Base-by-base conservation (phyloP, 2,797 vertebrate species). In the Amblyraja radiata region DNA sequence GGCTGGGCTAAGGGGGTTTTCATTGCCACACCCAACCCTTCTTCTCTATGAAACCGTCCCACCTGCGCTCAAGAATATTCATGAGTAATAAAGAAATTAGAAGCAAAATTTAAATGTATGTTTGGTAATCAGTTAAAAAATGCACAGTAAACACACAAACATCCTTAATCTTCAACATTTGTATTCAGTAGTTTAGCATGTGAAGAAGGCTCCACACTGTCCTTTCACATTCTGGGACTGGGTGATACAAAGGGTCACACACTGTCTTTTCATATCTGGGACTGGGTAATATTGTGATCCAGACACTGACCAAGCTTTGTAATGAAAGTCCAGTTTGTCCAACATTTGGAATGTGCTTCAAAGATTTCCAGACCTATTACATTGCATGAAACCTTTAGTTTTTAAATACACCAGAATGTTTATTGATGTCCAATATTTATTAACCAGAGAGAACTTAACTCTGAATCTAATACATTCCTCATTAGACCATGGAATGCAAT, bases 21-120 rank as follows among this genome's bases (percentile, higher is more conserved):
- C 71, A 92, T n/a, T 92, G 23, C 71, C 18, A 10, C 5, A 25
- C 28, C 21, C n/a, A 71, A 32, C 11, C 73, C 46, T 58, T 39
- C 25, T 74, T 54, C 36, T 71, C 8, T 4, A 54, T 76, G 28
- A 11, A 54, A 74, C 46, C 5, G n/a, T 46, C 54, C 10, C 2
- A 92, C 8, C 21, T 92, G 90, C 74, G 90, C 32, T 91, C 71
- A 91, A 25, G 28, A 91, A 74, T 54, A 74, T 54, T 74, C 90
- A 91, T 28, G 13, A 54, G 13, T 25, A 92, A 92, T n/a, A 5
- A n/a, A 25, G 10, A 18, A 18, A 46, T 13, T 1, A 58, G 10
- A 8, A 14, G 25, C 25, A 92, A 25, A 54, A 76, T 21, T n/a
- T 86, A 16, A 63, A n/a, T n/a, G 63, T 58, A 18, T 91, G 23